phyloP scores from a whole-genome alignment of 2,113 vertebrate genomes.

The Chauna torquata region DNA sequence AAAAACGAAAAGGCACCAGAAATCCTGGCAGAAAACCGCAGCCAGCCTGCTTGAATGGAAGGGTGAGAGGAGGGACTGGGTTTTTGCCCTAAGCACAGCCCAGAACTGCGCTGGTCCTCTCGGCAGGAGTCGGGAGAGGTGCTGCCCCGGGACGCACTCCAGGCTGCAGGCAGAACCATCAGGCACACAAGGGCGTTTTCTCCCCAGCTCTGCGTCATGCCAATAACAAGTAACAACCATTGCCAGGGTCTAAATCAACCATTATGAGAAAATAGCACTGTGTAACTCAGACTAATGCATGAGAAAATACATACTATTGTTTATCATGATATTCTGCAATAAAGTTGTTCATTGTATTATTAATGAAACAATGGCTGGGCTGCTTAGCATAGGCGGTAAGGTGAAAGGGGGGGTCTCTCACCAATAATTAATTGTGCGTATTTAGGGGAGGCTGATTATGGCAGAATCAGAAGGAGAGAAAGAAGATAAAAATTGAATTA shows the following conservation, averaged over 20 bases:
- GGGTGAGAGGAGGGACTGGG: rapidly evolving
- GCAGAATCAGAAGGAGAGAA: not conserved
- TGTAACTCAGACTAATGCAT: not conserved
- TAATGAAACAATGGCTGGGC: not conserved
- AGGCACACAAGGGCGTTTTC: rapidly evolving
- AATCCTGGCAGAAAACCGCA: not conserved
- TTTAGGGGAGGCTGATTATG: not conserved
- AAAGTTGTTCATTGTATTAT: not conserved
- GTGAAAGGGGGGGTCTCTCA: not conserved
- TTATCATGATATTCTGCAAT: not conserved
- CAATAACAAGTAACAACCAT: not conserved
- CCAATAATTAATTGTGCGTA: not conserved
- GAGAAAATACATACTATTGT: not conserved
- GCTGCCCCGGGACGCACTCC: not conserved
- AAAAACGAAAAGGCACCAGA: not conserved
- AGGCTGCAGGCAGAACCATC: not conserved
- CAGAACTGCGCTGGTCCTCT: not conserved
- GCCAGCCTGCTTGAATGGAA: not conserved
- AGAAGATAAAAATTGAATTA: constrained; percentile 1
- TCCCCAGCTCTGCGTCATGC: not conserved
- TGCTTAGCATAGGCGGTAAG: not conserved
- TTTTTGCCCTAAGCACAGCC: not conserved
- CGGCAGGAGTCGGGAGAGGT: not conserved
- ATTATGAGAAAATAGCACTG: not conserved
- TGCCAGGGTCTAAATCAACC: not conserved